A percentile compares a stretch with the other conserved stretches of the same genome.
Conservation (phyloP, 2,797 vertebrate genomes). For the Cossypha caffra region DNA sequence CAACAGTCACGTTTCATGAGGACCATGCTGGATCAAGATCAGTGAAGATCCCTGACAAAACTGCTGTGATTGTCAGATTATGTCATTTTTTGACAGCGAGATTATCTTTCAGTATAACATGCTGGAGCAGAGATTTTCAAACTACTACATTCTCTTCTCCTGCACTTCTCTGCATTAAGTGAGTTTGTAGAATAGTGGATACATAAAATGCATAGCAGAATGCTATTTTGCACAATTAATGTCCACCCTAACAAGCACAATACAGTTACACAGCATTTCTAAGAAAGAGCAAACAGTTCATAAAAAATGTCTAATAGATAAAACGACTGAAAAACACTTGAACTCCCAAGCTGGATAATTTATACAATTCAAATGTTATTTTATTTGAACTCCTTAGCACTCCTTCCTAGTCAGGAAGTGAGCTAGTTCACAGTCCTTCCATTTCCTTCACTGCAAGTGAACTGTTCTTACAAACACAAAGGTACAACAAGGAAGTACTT, state of each 20-base stretch:
- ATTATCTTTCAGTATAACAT: background rate
- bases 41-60: constrained; percentile 1
- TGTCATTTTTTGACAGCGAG: background rate
- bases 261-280: background rate
- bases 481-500: background rate
- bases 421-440: background rate
- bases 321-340: background rate
- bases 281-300: background rate
- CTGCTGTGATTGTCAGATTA: background rate
- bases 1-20: background rate
- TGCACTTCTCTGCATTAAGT: background rate
- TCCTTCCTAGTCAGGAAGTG: background rate
- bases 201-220: background rate
- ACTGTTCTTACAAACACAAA: background rate
- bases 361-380: background rate
- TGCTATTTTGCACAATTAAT: background rate
- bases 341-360: background rate
- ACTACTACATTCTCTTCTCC: background rate
- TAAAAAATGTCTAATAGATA: background rate
- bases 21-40: background rate
- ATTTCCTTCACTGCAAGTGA: background rate
- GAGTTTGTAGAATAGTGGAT: background rate
- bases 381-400: background rate
- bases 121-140: background rate
- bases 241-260: background rate